Evolutionary conservation across 2,113 vertebrate species (phyloP).

Genomic region (Stegostoma tigrinum): DNA sequence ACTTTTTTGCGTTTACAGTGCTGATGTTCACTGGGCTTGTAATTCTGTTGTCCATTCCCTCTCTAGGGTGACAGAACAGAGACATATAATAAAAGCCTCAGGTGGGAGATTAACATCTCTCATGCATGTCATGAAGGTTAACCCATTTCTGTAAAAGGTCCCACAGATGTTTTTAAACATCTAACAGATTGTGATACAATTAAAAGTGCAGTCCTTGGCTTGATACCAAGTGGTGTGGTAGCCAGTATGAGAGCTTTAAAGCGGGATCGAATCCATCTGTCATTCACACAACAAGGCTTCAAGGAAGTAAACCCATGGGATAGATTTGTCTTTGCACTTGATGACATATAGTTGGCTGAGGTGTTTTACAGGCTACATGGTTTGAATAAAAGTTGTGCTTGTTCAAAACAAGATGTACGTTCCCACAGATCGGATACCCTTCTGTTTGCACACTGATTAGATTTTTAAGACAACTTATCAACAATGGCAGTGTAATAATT

Average conservation of each 20-base stretch:
- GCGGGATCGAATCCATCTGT: slow-evolving; percentile 9
- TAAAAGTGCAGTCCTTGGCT: not conserved
- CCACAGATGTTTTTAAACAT: slow-evolving; percentile 2
- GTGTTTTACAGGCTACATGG: not conserved
- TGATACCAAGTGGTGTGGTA: not conserved
- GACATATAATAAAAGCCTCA: not conserved
- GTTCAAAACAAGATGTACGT: slow-evolving; percentile 23
- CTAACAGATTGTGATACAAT: not conserved
- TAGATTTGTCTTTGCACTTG: not conserved
- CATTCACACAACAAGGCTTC: not conserved
- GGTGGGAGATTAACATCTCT: not conserved
- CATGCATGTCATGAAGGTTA: not conserved
- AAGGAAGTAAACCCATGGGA: slow-evolving; percentile 4
- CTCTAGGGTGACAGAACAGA: not conserved
- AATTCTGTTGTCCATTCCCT: not conserved
- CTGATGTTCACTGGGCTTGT: not conserved
- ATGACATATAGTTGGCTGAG: not conserved
- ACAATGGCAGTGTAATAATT: not conserved
- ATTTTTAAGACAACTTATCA: not conserved
- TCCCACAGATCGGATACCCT: not conserved
- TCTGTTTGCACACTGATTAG: not conserved
- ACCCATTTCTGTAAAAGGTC: not conserved
- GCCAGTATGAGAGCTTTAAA: not conserved
- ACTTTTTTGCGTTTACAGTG: not conserved
- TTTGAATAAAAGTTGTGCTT: not conserved